Conservation (phyloP, 1,140 invertebrate genomes). For the Calosoma granatense region DNA sequence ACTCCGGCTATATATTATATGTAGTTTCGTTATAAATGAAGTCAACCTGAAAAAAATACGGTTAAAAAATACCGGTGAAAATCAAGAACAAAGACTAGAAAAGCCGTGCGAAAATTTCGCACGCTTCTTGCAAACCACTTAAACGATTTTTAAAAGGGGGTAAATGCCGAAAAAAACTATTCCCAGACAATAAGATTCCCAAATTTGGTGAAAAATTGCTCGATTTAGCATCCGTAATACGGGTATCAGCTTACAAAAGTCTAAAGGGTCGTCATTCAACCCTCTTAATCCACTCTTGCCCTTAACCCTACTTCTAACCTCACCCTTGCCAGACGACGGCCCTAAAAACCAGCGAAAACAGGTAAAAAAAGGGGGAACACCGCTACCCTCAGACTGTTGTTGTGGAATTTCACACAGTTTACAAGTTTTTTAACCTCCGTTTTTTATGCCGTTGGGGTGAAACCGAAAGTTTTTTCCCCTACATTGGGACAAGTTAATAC, state of each 20-base stretch:
- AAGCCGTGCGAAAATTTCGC: slow-evolving; percentile 11
- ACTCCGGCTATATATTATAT: no score
- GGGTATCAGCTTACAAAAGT: slow-evolving; percentile 23
- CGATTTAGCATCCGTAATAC: slow-evolving; percentile 24
- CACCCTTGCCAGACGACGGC: no score
- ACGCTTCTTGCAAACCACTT: slow-evolving; percentile 12
- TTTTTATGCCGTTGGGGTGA: not conserved
- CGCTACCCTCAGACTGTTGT: slow-evolving; percentile 18
- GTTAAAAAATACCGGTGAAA: not conserved
- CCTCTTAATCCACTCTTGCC: not conserved
- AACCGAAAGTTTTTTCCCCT: not conserved
- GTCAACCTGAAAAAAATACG: no score
- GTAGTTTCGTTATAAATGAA: no score
- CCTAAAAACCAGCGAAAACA: not conserved
- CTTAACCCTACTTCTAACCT: no score
- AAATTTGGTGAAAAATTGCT: slow-evolving; percentile 19
- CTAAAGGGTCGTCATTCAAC: not conserved
- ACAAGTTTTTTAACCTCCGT: slow-evolving; percentile 10
- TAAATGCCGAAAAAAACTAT: not conserved
- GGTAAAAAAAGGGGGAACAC: slow-evolving; percentile 20
- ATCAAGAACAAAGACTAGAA: not conserved
- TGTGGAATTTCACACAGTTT: slow-evolving; percentile 24
- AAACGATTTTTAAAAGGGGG: slow-evolving; percentile 5
- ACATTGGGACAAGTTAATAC: not conserved
- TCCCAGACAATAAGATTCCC: not conserved